A percentile compares a stretch with the other conserved stretches of the same genome.
These are phyloP conservation scores for Tetranychus piercei DNA, from an alignment of 2,888 invertebrate genomes.

Conservation along the genomic window DNA sequence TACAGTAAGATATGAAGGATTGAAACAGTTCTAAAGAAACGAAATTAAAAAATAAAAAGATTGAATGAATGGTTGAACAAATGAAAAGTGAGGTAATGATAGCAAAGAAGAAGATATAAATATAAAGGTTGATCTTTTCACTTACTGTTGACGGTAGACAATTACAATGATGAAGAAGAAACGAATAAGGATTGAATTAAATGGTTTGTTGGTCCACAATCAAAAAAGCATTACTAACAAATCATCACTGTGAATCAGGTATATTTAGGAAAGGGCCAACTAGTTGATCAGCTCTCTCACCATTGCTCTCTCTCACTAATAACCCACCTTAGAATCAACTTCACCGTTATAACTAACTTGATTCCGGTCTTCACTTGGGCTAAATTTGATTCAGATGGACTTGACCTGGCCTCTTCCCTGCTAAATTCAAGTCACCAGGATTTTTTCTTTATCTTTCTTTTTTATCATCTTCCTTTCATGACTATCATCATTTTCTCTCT, in stretches of 20 bases:
- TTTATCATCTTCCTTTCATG: background rate
- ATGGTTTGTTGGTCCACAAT: slow-evolving; percentile 1
- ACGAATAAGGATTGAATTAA: background rate
- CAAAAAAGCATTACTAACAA: background rate
- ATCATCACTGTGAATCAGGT: background rate
- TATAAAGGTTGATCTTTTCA: background rate
- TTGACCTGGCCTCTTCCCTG: background rate
- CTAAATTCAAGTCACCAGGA: background rate
- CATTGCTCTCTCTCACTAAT: background rate
- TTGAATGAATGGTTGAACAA: background rate
- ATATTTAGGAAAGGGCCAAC: background rate
- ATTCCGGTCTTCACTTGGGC: background rate
- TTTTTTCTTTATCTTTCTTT: background rate
- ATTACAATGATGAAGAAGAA: background rate
- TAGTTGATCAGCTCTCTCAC: background rate
- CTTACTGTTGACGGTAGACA: background rate
- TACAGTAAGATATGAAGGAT: background rate
- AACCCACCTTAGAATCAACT: background rate
- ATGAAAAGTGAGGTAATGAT: background rate
- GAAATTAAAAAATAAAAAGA: background rate
- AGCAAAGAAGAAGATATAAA: background rate
- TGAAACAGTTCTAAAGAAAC: background rate
- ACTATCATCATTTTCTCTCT: background rate
- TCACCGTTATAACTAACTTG: background rate
- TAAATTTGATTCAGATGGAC: background rate